Conservation (phyloP, 2,797 vertebrate genomes). For the Heteromormyrus szaboi region DNA sequence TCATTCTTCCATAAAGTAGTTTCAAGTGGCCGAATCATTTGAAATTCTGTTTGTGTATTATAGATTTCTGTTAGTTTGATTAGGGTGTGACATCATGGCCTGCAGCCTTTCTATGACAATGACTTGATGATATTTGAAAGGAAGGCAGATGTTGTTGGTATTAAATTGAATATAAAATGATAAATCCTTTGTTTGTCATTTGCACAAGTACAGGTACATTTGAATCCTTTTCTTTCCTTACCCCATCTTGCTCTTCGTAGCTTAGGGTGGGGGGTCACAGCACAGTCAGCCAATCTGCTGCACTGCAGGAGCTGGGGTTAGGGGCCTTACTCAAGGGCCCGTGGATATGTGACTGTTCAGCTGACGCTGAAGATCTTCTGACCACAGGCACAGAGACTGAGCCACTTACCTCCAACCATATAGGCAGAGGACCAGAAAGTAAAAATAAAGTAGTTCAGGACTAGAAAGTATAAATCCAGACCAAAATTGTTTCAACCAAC, state of each 20-base stretch:
- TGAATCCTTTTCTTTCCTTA: not conserved
- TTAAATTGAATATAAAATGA: not conserved
- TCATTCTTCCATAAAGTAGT: not conserved
- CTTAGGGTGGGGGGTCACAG: not conserved
- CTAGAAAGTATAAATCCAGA: not conserved
- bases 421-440: not conserved
- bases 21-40: not conserved
- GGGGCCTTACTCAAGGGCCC: not conserved
- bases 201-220: not conserved
- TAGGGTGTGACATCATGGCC: not conserved
- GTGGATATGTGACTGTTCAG: not conserved
- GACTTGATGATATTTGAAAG: not conserved
- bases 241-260: not conserved
- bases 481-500: not conserved
- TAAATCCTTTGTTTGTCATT: not conserved
- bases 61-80: not conserved
- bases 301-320: not conserved
- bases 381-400: not conserved
- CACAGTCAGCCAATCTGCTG: not conserved
- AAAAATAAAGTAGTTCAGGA: not conserved
- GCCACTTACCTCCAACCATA: not conserved
- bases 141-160: not conserved
- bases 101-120: not conserved
- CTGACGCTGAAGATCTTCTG: not conserved
- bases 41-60: not conserved